These are phyloP conservation scores for Entomyzon cyanotis DNA, from an alignment of 2,113 vertebrate species.

Conservation along the genomic window DNA sequence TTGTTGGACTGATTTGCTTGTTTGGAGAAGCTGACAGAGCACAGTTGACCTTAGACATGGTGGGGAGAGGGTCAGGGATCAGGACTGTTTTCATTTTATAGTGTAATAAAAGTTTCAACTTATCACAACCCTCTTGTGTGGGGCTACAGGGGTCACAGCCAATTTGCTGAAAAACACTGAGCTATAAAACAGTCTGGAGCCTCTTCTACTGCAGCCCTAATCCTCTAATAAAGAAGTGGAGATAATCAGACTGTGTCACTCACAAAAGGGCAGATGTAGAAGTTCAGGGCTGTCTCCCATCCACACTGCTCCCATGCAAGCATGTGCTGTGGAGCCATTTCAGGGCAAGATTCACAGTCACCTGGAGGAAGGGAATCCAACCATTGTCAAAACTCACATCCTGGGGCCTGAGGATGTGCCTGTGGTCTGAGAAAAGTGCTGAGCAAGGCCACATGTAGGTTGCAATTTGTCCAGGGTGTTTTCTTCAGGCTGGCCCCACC, in stretches of 20 bases:
- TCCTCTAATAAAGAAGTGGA: neutral
- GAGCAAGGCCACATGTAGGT: neutral
- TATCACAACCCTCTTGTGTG: neutral
- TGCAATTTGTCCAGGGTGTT: neutral
- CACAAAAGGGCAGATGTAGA: neutral
- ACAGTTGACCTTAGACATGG: neutral
- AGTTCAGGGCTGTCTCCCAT: neutral
- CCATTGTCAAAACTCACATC: neutral
- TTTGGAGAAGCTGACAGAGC: slow-evolving; percentile 33
- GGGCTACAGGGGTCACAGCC: neutral
- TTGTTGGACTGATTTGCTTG: neutral
- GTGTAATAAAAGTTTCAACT: slow-evolving; percentile 47
- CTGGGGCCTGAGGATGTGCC: neutral
- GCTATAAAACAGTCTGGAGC: slow-evolving; percentile 8
- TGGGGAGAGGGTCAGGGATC: neutral
- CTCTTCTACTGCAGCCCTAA: slow-evolving; percentile 1
- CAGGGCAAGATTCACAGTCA: neutral
- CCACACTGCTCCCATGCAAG: neutral
- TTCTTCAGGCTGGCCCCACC: neutral
- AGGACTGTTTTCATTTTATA: neutral
- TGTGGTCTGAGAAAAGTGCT: neutral
- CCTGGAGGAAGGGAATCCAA: neutral
- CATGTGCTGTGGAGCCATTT: neutral
- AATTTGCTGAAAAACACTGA: neutral
- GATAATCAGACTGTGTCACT: neutral